Base-by-base conservation (phyloP, 2,113 vertebrate species). In the Butorides virescens region DNA sequence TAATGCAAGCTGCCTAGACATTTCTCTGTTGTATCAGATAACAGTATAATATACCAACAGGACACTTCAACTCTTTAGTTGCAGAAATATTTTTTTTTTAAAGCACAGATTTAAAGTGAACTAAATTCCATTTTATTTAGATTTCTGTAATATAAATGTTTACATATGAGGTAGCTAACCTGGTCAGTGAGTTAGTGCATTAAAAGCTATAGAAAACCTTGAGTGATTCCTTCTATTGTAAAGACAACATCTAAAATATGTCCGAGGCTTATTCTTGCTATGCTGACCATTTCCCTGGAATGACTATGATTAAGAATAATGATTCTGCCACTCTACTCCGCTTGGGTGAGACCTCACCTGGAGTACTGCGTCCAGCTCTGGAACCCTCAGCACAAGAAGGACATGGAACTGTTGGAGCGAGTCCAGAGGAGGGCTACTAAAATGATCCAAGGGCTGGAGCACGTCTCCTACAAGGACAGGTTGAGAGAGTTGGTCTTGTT, bases 241-340 rank as follows among this genome's bases (percentile, higher is more conserved):
- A 80, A 87, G 15, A 67, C 4, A 7, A 42, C 15, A 56, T 52
- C 6, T 52, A 37, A 65, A 61, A 30, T 34, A 10, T 7, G 4
- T 34, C 29, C 42, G 39, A 49, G 23, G 18, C 7, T 8, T 13
- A 9, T 58, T 75, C 34, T 58, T 58, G 10, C 30, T 62, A 39
- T 1, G 3, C 6, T 1, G 0, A 25, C 6, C 1, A 0, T 16
- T 73, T 70, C 50, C 15, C 19, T 90, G 20, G 19, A 74, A 78
- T 37, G 17, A 39, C 11, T 42, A 19, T 26, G 42, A 44, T 44
- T 44, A 14, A 44, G 42, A 44, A 44, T 44, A 44, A 44, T 44
- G 42, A 44, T 44, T 44, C 42, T 44, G 42, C 42, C 42, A 44
- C 42, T 15, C 14, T 44, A 44, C 42, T 44, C 42, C 6, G 42